Percentiles rank a stretch among this genome's conserved stretches.
Evolutionary conservation across 2,113 vertebrate genomes (phyloP).

Genomic region (Sapayoa aenigma): DNA sequence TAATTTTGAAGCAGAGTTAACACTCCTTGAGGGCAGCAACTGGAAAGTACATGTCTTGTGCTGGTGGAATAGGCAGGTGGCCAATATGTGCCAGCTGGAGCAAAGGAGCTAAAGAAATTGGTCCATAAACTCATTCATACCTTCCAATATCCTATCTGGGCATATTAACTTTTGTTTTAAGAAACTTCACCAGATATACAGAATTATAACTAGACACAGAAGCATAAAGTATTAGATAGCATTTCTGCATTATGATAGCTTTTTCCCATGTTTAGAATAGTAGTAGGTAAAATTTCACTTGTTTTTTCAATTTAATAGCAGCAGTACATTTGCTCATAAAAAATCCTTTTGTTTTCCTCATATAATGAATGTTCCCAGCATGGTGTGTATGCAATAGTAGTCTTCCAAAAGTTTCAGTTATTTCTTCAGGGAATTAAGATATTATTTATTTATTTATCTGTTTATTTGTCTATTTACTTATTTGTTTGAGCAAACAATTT

Average conservation of each 20-base stretch:
- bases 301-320: background rate
- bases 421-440: background rate
- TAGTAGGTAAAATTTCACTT: background rate
- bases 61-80: background rate
- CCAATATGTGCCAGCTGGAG: background rate
- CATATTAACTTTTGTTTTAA: background rate
- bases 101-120: background rate
- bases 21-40: background rate
- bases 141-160: background rate
- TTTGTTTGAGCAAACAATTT: background rate
- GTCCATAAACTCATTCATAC: background rate
- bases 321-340: background rate
- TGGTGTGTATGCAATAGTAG: background rate
- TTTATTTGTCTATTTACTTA: background rate
- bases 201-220: background rate
- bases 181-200: background rate
- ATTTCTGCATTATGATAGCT: background rate
- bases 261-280: background rate
- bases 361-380: background rate
- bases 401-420: background rate
- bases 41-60: background rate
- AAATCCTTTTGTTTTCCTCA: background rate
- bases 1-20: background rate
- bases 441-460: background rate
- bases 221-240: background rate